These are phyloP conservation scores for Orientallactaga sibirica DNA, from an alignment of 2,797 vertebrate genomes.

Conservation along the genomic window DNA sequence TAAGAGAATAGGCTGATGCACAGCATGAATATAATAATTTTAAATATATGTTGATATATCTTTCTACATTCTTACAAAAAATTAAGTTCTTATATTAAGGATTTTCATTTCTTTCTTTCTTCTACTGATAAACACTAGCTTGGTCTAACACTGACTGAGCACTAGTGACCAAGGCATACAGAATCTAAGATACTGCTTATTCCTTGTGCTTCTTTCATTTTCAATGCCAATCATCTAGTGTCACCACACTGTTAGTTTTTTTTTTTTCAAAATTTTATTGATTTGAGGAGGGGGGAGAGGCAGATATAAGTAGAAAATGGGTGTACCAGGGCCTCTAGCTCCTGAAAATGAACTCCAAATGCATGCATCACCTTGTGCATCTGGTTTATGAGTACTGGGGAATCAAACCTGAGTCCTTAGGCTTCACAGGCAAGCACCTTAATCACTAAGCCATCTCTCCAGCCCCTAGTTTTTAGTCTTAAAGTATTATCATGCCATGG, in stretches of 20 bases:
- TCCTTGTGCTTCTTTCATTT: constrained; percentile 75
- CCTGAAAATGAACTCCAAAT: too few relatives aligned
- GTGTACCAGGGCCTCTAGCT: too few relatives aligned
- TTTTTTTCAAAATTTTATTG: too few relatives aligned
- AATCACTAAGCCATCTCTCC: too few relatives aligned
- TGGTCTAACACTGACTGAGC: not conserved
- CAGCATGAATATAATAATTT: not conserved
- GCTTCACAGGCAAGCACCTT: too few relatives aligned
- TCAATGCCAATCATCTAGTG: constrained; percentile 63
- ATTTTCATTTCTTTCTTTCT: constrained; percentile 55
- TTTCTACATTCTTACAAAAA: constrained; percentile 41
- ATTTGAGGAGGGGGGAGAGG: too few relatives aligned
- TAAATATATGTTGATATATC: not conserved
- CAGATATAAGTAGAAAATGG: too few relatives aligned
- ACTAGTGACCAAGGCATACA: constrained; percentile 53
- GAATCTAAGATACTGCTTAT: constrained; percentile 63
- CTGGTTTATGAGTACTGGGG: too few relatives aligned
- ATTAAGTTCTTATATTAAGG: not conserved
- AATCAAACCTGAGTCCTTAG: too few relatives aligned
- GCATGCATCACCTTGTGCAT: too few relatives aligned
- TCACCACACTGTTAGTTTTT: not conserved
- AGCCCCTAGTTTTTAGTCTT: constrained; percentile 43
- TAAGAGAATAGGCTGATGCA: not conserved
- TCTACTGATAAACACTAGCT: not conserved
- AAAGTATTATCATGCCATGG: constrained; percentile 6